Conservation (phyloP, 35 echinoderm and acorn worm species). For the Stichopus chloronotus region DNA sequence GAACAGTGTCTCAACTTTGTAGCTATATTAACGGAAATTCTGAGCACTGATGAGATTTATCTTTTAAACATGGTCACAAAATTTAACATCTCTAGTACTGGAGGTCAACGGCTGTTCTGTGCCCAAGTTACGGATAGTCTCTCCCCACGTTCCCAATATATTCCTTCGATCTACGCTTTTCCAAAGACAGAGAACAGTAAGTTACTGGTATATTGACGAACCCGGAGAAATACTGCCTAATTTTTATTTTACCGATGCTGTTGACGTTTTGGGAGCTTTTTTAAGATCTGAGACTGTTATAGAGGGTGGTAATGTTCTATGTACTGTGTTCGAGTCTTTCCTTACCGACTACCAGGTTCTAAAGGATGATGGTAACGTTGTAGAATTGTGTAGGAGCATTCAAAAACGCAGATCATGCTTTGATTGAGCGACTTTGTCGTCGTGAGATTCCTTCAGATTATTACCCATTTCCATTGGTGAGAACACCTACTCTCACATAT, state of each 20-base stretch:
- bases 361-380: background rate
- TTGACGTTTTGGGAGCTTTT: constrained; percentile 9
- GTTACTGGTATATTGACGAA: background rate
- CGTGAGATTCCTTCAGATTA: background rate
- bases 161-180: background rate
- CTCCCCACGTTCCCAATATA: background rate
- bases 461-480: background rate
- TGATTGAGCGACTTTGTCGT: background rate
- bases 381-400: background rate
- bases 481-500: background rate
- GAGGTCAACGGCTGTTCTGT: background rate
- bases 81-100: background rate
- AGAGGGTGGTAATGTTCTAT: background rate
- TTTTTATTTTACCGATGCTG: constrained; percentile 20
- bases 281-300: constrained; percentile 6
- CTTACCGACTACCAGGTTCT: background rate
- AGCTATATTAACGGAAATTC: background rate
- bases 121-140: background rate
- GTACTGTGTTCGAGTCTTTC: constrained; percentile 26
- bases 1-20: background rate
- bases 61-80: background rate
- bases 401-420: background rate
- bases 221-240: background rate
- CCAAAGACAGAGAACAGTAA: background rate
- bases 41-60: background rate